A percentile compares a stretch with the other conserved stretches of the same genome.
Evolutionary conservation across 2,113 vertebrate species (phyloP).

Genomic region (Silurus glanis): DNA sequence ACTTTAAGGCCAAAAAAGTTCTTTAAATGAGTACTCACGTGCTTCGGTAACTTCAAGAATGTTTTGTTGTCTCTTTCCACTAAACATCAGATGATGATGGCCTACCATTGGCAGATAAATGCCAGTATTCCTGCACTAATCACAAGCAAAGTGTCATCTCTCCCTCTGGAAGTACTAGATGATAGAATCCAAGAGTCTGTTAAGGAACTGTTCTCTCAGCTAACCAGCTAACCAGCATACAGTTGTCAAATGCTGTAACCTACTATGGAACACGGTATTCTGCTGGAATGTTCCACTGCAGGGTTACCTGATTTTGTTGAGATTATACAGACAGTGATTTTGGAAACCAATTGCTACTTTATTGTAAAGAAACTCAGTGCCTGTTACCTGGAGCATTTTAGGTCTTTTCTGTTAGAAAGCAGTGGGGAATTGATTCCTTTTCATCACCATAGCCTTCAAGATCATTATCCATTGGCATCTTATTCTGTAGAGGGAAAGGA

Average conservation of each 20-base stretch:
- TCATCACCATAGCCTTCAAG: conserved; percentile 21
- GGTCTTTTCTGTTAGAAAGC: not conserved
- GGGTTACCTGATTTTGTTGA: not conserved
- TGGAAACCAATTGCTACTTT: not conserved
- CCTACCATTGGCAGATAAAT: conserved; percentile 4
- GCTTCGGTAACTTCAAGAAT: not conserved
- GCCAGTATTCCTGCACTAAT: not conserved
- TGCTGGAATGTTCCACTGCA: conserved; percentile 12
- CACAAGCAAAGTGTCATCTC: not conserved
- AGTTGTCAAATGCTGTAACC: not conserved
- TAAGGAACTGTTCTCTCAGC: conserved; percentile 18
- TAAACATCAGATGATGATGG: not conserved
- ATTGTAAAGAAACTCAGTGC: conserved; percentile 6
- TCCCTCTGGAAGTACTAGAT: conserved; percentile 16
- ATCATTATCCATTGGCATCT: conserved; percentile 3
- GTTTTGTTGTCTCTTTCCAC: not conserved
- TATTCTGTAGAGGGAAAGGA: not conserved
- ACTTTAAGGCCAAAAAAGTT: not conserved
- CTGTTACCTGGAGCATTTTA: conserved; percentile 5
- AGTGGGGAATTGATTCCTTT: conserved; percentile 1
- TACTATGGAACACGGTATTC: not conserved
- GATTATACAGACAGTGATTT: not conserved
- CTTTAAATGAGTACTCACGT: not conserved
- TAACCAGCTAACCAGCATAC: conserved; percentile 19
- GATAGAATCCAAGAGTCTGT: conserved; percentile 7